These are phyloP conservation scores for Gambusia holbrooki DNA, from an alignment of 2,113 vertebrate genomes.

Conservation along the genomic window DNA sequence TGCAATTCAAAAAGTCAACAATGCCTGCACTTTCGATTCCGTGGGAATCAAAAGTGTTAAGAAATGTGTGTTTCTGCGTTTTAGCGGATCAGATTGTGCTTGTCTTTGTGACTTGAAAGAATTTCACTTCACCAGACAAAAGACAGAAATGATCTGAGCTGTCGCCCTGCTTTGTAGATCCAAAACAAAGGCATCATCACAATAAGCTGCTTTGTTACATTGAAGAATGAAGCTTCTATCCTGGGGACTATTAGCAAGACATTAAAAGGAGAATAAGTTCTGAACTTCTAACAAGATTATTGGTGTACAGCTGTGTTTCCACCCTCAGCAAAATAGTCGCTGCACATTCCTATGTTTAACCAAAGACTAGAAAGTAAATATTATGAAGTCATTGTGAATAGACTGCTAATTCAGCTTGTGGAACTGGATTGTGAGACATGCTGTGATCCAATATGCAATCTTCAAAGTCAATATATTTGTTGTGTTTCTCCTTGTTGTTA, in stretches of 20 bases:
- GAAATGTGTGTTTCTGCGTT: not conserved
- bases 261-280: not conserved
- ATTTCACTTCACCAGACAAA: slow-evolving; percentile 14
- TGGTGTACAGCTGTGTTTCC: not conserved
- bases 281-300: slow-evolving; percentile 1
- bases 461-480: slow-evolving; percentile 12
- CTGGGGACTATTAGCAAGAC: slow-evolving; percentile 1
- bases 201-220: not conserved
- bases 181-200: not conserved
- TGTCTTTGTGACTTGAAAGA: not conserved
- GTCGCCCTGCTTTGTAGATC: not conserved
- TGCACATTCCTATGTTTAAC: slow-evolving; percentile 13
- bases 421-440: slow-evolving; percentile 30
- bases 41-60: not conserved
- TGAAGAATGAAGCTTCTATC: slow-evolving; percentile 12
- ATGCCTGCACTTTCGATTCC: not conserved
- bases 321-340: not conserved
- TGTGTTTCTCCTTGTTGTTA: not conserved
- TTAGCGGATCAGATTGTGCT: not conserved
- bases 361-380: slow-evolving; percentile 34
- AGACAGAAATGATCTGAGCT: not conserved
- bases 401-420: slow-evolving; percentile 13
- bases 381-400: not conserved
- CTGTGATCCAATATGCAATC: not conserved
- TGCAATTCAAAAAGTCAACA: not conserved